These are phyloP conservation scores for Drosophila burlai DNA, from an alignment of 1,140 invertebrate genomes.

Conservation along the genomic window DNA sequence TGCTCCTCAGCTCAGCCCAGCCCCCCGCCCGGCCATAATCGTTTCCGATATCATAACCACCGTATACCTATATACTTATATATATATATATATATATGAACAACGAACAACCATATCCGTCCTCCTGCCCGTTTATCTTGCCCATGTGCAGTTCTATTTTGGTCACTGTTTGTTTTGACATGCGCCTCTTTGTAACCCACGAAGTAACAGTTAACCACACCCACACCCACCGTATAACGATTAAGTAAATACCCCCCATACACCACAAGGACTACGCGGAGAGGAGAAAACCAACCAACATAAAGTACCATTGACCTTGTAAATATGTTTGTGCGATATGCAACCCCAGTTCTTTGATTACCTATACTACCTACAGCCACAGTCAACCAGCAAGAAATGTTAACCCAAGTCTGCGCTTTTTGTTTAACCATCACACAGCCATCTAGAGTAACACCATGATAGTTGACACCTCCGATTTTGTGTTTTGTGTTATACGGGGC, in stretches of 20 bases:
- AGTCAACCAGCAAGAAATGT: slow-evolving; percentile 48
- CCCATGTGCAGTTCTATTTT: slow-evolving; percentile 67
- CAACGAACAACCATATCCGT: slow-evolving; percentile 39
- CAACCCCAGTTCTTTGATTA: slow-evolving; percentile 68
- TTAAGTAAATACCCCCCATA: slow-evolving; percentile 41
- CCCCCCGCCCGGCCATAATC: slow-evolving; percentile 8
- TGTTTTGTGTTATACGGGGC: slow-evolving; percentile 31
- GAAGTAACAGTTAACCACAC: slow-evolving; percentile 45
- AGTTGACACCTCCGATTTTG: slow-evolving; percentile 29
- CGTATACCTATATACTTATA: slow-evolving; percentile 8
- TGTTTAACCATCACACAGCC: slow-evolving; percentile 28
- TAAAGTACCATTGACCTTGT: slow-evolving; percentile 64
- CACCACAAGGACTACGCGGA: slow-evolving; percentile 54
- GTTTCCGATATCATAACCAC: slow-evolving; percentile 27
- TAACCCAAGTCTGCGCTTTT: slow-evolving; percentile 31
- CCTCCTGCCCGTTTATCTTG: slow-evolving; percentile 63
- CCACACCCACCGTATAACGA: slow-evolving; percentile 37
- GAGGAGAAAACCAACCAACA: slow-evolving; percentile 9
- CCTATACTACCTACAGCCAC: slow-evolving; percentile 42
- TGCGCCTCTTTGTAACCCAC: slow-evolving; percentile 69
- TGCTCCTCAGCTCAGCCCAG: slow-evolving; percentile 37
- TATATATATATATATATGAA: slow-evolving; percentile 27
- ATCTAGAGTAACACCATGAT: slow-evolving; percentile 20
- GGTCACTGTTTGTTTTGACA: slow-evolving; percentile 70
- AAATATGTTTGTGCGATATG: slow-evolving; percentile 84